Base-by-base conservation (phyloP, 37 sponge, comb jelly and placozoan genomes). In the Cliona cf. orientalis region DNA sequence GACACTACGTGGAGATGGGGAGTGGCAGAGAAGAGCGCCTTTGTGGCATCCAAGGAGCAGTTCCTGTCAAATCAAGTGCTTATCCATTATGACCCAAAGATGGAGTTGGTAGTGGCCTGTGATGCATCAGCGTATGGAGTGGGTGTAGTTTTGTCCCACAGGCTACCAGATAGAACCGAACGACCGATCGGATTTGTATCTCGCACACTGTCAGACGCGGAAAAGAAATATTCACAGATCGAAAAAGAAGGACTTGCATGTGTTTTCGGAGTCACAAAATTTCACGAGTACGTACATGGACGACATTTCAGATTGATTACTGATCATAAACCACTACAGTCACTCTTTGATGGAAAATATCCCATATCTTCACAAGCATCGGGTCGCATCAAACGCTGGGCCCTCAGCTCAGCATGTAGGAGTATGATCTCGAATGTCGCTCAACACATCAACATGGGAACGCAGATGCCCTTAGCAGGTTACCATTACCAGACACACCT, bases 381-480 rank as follows among this genome's bases (percentile, higher is more conserved):
- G 11, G 80, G 55, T 41, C 21, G 80, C 3, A 46, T 79, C 21
- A 66, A 79, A 64, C 66, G 80, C 17, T 79, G 80, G 80, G 80
- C 80, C 25, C 43, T 79, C 12, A 41, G 9, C 49, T 79, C 26
- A 33, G 17, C 31, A 32, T 33, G n/a, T 79, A 39, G 6, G 80
- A 64, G n/a, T n/a, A n/a, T n/a, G n/a, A n/a, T n/a, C n/a, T n/a
- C n/a, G n/a, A n/a, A n/a, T n/a, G n/a, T n/a, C n/a, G n/a, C n/a
- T n/a, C n/a, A n/a, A n/a, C n/a, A n/a, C n/a, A n/a, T n/a, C n/a
- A n/a, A n/a, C n/a, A n/a, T n/a, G n/a, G n/a, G n/a, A n/a, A n/a
- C n/a, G n/a, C n/a, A n/a, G n/a, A n/a, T n/a, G n/a, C n/a, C n/a
- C n/a, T n/a, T n/a, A n/a, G n/a, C n/a, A n/a, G n/a, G n/a, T n/a